Percentiles rank a stretch among this genome's conserved stretches.
Evolutionary conservation across 2,797 vertebrate species (phyloP).

Genomic region (Varecia variegata): DNA sequence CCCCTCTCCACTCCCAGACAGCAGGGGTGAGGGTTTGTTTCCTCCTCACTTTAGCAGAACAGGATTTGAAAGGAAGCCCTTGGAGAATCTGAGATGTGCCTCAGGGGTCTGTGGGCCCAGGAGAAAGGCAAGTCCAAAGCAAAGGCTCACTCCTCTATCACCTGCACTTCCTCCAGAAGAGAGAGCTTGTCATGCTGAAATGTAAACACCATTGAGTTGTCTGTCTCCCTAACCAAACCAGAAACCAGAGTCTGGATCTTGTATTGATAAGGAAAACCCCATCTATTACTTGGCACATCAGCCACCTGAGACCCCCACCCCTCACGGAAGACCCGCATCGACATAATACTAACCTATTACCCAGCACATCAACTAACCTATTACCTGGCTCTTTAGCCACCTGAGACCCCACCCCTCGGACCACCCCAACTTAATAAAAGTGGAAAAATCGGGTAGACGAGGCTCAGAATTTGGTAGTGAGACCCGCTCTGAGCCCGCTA

Average conservation of each 20-base stretch:
- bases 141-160: neutral
- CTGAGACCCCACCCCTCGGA: too few relatives aligned
- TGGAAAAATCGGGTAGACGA: too few relatives aligned
- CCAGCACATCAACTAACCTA: too few relatives aligned
- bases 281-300: too few relatives aligned
- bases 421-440: too few relatives aligned
- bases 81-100: neutral
- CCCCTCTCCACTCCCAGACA: neutral
- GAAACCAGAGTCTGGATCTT: neutral
- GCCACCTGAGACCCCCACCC: too few relatives aligned
- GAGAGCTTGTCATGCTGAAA: neutral
- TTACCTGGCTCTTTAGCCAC: too few relatives aligned
- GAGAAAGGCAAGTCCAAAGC: neutral
- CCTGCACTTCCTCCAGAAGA: neutral
- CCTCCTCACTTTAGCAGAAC: neutral
- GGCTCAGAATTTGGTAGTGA: too few relatives aligned
- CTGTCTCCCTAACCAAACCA: neutral
- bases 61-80: neutral
- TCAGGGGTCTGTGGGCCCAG: neutral
- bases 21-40: neutral
- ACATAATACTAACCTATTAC: too few relatives aligned
- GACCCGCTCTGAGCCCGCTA: too few relatives aligned
- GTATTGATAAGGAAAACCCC: too few relatives aligned
- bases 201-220: neutral
- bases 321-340: too few relatives aligned